Base-by-base conservation (phyloP, 2,888 invertebrate species). In the Gonocerus acuteangulatus region DNA sequence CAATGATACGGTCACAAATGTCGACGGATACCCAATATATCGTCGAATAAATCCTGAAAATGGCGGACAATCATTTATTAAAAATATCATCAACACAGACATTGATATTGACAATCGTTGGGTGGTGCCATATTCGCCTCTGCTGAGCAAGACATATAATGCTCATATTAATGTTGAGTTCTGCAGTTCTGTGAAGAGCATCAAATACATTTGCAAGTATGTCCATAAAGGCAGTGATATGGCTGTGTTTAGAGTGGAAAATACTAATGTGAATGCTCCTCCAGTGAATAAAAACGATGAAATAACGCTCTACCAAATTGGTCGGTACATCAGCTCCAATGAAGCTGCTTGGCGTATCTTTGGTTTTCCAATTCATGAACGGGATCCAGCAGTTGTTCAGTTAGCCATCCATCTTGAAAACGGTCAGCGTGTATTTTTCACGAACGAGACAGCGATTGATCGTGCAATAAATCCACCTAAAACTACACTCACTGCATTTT, bases 141-240 rank as follows among this genome's bases (percentile, higher is more conserved):
- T 66, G 21, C 63, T 66, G 1, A 67, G 65, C 13, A 64, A 69
- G 15, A 67, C 52, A 23, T 69, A 62, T 36, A 67, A 72, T 32
- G 68, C 70, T 1, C 72, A 73, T 59, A 69, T 70, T 68, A 66
- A 66, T 48, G 65, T 65, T 45, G 66, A 74, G 59, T 71, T 52
- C 60, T 77, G 75, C 62, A 71, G 69, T 67, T 75, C 74, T 0
- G 72, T 76, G 1, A 72, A 73, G 58, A 65, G 69, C 13, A 73
- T 74, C 21, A 73, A 74, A 69, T 74, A 73, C 63, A 69, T 74
- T 65, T 73, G 71, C 65, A 73, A 73, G 48, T 71, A 71, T 61
- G 65, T 73, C 23, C 62, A 59, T 39, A 66, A 69, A 64, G 66
- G 65, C 13, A 66, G 61, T 32, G 64, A 67, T 48, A 52, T 63